A percentile compares a stretch with the other conserved stretches of the same genome.
Evolutionary conservation across 1,140 invertebrate genomes (phyloP).

Genomic region (Eumeta japonica): DNA sequence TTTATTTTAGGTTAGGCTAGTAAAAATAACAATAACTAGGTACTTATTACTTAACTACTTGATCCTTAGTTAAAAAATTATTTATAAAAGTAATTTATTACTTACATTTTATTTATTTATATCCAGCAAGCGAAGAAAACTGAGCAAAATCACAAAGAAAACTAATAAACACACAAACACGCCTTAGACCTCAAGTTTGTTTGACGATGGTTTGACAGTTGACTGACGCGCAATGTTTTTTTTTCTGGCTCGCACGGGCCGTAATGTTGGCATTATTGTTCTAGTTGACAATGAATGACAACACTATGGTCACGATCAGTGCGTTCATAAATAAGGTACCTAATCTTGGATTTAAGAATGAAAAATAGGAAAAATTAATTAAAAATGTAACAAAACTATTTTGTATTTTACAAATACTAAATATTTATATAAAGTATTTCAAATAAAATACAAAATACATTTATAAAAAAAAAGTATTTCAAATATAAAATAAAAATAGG

Average conservation of each 20-base stretch:
- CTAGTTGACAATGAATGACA: not conserved
- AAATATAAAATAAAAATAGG: too few relatives aligned
- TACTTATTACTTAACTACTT: too few relatives aligned
- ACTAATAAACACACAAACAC: not conserved
- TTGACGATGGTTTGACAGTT: conserved; percentile 1
- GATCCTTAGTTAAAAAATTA: too few relatives aligned
- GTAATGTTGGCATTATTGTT: conserved; percentile 1
- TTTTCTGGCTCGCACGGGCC: conserved; percentile 1
- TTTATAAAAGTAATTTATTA: conserved; percentile 1
- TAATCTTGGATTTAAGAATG: not conserved
- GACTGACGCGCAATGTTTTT: conserved; percentile 1
- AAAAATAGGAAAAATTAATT: too few relatives aligned
- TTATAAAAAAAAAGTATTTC: too few relatives aligned
- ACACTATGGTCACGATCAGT: not conserved
- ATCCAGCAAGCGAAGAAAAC: conserved; percentile 1
- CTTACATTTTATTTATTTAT: not conserved
- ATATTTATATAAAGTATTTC: too few relatives aligned
- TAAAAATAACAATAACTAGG: conserved; percentile 1
- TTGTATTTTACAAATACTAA: too few relatives aligned
- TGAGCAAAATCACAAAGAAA: not conserved
- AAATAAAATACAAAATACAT: conserved; percentile 1
- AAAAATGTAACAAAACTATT: conserved; percentile 1
- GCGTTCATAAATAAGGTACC: conserved; percentile 1
- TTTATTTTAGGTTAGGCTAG: conserved; percentile 1
- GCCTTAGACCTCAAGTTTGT: not conserved